phyloP scores from a whole-genome alignment of 2,797 vertebrate species.

The Helostoma temminkii region DNA sequence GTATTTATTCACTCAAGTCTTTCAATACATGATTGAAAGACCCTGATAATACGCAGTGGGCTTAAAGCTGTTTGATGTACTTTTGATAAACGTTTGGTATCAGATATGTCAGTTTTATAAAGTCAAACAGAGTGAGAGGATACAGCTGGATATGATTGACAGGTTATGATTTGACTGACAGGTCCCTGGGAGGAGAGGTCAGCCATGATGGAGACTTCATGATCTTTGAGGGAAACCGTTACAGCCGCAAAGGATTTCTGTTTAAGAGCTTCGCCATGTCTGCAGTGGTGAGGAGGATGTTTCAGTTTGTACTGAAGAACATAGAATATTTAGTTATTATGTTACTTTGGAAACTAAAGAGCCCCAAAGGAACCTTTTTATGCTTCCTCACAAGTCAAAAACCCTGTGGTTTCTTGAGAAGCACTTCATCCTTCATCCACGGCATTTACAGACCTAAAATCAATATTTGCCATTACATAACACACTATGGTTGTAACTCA shows the following conservation, averaged over 20 bases:
- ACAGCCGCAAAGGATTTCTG: conserved; percentile 96
- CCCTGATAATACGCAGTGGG: too few relatives aligned
- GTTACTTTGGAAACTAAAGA: neutral
- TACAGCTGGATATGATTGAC: neutral
- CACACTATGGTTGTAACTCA: too few relatives aligned
- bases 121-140: neutral
- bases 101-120: too few relatives aligned
- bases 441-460: neutral
- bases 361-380: neutral
- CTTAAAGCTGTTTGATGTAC: too few relatives aligned
- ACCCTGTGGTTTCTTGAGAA: neutral
- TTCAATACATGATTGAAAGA: too few relatives aligned
- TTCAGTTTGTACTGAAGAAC: too few relatives aligned
- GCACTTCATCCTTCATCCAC: neutral
- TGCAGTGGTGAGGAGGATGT: conserved; percentile 87
- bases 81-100: too few relatives aligned
- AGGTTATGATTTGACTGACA: conserved; percentile 59
- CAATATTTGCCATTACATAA: neutral
- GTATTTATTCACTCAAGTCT: too few relatives aligned
- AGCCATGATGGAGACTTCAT: conserved; percentile 96
- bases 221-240: conserved; percentile 97
- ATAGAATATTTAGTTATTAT: too few relatives aligned
- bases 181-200: conserved; percentile 93
- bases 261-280: conserved; percentile 99
- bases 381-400: neutral